A percentile compares a stretch with the other conserved stretches of the same genome.
phyloP scores from a whole-genome alignment of 2,888 invertebrate genomes.

The Mimumesa dahlbomi region DNA sequence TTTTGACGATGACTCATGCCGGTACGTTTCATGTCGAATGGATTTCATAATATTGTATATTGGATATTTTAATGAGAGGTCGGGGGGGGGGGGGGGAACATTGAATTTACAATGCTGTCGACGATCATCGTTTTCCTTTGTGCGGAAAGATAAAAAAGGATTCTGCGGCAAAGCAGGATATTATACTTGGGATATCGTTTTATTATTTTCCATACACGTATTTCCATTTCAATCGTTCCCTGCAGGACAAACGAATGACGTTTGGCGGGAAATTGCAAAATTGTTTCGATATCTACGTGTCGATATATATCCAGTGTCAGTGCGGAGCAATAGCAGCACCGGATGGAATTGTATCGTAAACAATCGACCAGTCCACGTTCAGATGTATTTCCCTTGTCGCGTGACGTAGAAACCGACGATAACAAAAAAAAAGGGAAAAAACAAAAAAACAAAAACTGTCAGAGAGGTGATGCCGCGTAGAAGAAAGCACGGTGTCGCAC shows the following conservation, averaged over 20 bases:
- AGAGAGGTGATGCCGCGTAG: background rate
- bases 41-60: no score
- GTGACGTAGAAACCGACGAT: no score
- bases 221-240: constrained; percentile 46
- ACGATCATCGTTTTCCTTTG: no score
- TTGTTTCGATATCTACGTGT: constrained; percentile 38
- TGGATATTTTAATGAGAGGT: no score
- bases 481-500: background rate
- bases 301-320: constrained; percentile 28
- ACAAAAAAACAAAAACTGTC: background rate
- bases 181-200: constrained; percentile 20
- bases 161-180: constrained; percentile 4
- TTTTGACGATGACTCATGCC: no score
- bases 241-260: constrained; percentile 36
- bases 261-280: constrained; percentile 44
- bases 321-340: constrained; percentile 1
- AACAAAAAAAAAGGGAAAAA: background rate
- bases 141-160: no score
- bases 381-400: constrained; percentile 11
- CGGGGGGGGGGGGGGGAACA: no score
- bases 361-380: constrained; percentile 25
- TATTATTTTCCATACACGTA: constrained; percentile 16
- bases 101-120: no score
- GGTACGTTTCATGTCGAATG: no score
- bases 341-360: constrained; percentile 36